Evolutionary conservation across 1,140 invertebrate genomes (phyloP).

Genomic region (Drosophila sucinea): DNA sequence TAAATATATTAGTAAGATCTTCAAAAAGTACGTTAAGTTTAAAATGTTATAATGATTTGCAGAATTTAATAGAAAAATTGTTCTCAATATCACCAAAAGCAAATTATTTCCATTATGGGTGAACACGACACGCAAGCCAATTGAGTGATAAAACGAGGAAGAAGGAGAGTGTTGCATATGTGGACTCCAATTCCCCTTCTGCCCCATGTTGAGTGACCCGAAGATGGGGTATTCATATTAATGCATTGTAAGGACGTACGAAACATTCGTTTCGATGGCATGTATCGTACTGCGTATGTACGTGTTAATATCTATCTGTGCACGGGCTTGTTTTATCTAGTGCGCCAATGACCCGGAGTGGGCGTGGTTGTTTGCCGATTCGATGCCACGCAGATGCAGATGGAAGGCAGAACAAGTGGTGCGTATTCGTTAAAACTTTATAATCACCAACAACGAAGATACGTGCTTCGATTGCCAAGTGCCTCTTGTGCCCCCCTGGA

Average conservation of each 20-base stretch:
- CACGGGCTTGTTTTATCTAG: constrained; percentile 41
- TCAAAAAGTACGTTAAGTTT: too few relatives aligned
- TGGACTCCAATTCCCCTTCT: constrained; percentile 15
- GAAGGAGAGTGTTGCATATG: constrained; percentile 9
- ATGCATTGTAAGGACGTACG: constrained; percentile 48
- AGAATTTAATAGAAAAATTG: too few relatives aligned
- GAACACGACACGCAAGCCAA: constrained; percentile 36
- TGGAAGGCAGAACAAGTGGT: constrained; percentile 56
- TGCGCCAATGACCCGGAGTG: constrained; percentile 32
- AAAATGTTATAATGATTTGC: too few relatives aligned
- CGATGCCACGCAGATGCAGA: constrained; percentile 6
- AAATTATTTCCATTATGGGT: too few relatives aligned
- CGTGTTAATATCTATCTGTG: constrained; percentile 72
- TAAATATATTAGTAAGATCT: too few relatives aligned
- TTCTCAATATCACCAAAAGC: too few relatives aligned
- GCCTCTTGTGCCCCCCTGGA: constrained; percentile 26
- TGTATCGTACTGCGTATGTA: constrained; percentile 45
- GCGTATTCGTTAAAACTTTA: constrained; percentile 81
- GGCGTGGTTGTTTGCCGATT: constrained; percentile 34
- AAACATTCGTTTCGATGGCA: constrained; percentile 54
- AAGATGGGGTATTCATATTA: constrained; percentile 64
- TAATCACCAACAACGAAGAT: constrained; percentile 78
- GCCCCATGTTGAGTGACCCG: constrained; percentile 1
- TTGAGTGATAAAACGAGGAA: constrained; percentile 22
- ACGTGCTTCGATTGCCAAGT: constrained; percentile 74